Percentiles rank a stretch among this genome's conserved stretches.
Evolutionary conservation across 2,888 invertebrate species (phyloP).

Genomic region (Dolichopus griseipennis): DNA sequence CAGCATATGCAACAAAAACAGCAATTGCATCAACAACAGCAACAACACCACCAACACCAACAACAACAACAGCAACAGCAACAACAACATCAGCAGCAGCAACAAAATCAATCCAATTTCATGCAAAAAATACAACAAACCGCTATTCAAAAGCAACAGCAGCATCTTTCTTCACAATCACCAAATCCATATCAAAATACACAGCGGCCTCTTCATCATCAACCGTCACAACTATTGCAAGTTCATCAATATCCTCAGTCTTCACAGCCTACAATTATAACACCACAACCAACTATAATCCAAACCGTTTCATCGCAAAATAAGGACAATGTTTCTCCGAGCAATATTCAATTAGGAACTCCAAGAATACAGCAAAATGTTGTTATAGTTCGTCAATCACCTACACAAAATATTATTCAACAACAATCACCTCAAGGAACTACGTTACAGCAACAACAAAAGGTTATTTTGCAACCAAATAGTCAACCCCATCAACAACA

Average conservation of each 20-base stretch:
- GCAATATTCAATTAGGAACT: neutral
- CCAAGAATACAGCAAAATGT: conserved; percentile 18
- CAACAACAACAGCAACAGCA: conserved; percentile 23
- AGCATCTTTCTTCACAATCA: conserved; percentile 19
- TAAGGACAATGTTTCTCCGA: neutral
- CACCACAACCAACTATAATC: neutral
- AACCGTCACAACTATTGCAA: conserved; percentile 18
- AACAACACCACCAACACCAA: conserved; percentile 21
- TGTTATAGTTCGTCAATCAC: conserved; percentile 20
- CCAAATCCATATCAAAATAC: conserved; percentile 7
- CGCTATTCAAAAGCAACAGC: conserved; percentile 18
- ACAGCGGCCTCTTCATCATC: conserved; percentile 15
- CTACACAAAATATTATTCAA: conserved; percentile 2
- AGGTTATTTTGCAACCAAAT: neutral
- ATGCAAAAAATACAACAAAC: conserved; percentile 25
- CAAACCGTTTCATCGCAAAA: neutral
- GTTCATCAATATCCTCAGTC: conserved; percentile 12
- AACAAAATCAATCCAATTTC: conserved; percentile 10
- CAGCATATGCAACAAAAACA: conserved; percentile 24
- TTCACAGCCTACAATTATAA: conserved; percentile 10
- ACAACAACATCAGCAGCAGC: conserved; percentile 22
- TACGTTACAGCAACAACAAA: conserved; percentile 9
- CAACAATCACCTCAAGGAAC: conserved; percentile 7
- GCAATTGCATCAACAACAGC: conserved; percentile 25
- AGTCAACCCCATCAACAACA: conserved; percentile 15